Evolutionary conservation across 2,113 vertebrate genomes (phyloP), one percentile per base, ranked within the genome.

Genomic region (Pterophyllum scalare): DNA sequence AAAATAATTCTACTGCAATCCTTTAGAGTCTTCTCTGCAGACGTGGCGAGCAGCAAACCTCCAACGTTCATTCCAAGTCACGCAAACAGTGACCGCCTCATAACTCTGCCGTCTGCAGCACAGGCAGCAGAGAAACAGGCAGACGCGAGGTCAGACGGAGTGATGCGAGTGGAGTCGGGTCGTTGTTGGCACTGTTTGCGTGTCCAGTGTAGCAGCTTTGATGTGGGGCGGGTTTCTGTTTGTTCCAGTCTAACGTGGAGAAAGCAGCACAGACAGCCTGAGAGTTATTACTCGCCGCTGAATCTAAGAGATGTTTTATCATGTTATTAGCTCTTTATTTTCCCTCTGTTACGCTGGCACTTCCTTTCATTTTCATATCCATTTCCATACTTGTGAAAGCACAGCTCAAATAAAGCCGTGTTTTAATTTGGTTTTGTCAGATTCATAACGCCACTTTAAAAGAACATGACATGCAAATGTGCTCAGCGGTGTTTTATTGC

Each of bases 361-460:
- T 91, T 93, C 88, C 88, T 94, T 96, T 93, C 95, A 92, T 94
- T 96, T 96, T 93, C 93, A 95, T 93, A 91, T 93, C 91, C 91
- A 83, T 92, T 93, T 91, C 93, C 88, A 85, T 94, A 93, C 96
- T 88, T 94, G 96, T 94, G 92, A 95, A 94, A 96, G 95, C 93
- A 76, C 85, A 93, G 75, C 95, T 94, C 89, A 95, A 95, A 95
- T 96, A 97, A 97, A 96, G 94, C 95, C 95, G 89, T 96, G 96
- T 97, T 97, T 97, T 96, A 97, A 97, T 98, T 95, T 96, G 96
- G 95, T 97, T 97, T 97, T 95, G 96, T 95, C 94, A 97, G 96
- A 95, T 96, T 97, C 96, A 96, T 96, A 93, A 96, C 94, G 90
- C 89, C 95, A 94, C 96, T 96, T 95, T 96, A 94, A 91, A 95